Evolutionary conservation across 2,888 invertebrate genomes (phyloP), one percentile per base, ranked within the genome.

Genomic region (Aspidiotus rigidus): DNA sequence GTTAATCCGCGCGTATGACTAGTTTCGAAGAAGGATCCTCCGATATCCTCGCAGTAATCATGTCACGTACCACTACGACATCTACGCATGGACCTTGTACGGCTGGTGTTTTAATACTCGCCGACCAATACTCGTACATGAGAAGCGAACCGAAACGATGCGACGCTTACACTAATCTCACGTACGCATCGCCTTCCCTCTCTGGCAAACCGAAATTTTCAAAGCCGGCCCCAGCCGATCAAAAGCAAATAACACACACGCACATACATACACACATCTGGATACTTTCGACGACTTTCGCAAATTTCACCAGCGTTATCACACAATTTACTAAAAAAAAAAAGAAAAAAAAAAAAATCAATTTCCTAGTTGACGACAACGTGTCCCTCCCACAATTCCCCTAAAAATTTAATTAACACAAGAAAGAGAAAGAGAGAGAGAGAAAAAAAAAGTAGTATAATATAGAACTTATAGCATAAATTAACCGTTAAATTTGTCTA

Each of bases 241-340:
- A 28, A 28, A 28, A 5, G 28, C 28, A 28, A 28, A 28, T 5
- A 28, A 28, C 28, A 28, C 28, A 28, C 28, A 28, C 28, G 28
- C 28, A 28, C 28, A 28, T 28, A 28, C 28, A 28, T 28, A 28
- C 28, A 28, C 1, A 28, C 28, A 28, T 28, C 28, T 5, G 2
- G 28, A 28, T 28, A 28, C 28, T 28, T 3, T 28, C 28, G 16
- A 59, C 59, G 59, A 59, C 28, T 17, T 17, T 59, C 59, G 59
- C 49, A 13, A 42, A 62, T 42, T 62, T 62, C 62, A 62, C 44
- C 16, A 62, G 42, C 42, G 41, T 42, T 62, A 62, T 62, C 62
- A 62, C 62, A 62, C 62, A 62, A 62, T 15, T 62, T 62, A 7
- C 11, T 42, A 42, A 62, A 62, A 42, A 7, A 41, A 61, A 61